Percentiles rank a stretch among this genome's conserved stretches.
Evolutionary conservation across 1,140 invertebrate species (phyloP).

Genomic region (Pachypsylla venusta): DNA sequence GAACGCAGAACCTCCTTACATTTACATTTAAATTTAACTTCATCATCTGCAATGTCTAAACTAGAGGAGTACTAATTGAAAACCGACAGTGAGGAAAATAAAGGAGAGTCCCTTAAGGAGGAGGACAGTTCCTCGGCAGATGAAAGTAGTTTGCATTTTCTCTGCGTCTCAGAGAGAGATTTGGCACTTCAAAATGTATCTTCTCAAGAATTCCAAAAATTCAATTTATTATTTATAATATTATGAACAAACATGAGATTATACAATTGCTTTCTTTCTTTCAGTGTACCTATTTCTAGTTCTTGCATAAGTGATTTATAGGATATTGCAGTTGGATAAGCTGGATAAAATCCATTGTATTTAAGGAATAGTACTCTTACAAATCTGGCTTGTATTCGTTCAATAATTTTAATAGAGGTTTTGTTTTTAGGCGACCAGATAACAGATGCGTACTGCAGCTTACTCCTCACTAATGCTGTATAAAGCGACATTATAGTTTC

Average conservation of each 20-base stretch:
- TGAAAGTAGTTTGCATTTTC: not conserved
- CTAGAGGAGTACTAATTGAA: not conserved
- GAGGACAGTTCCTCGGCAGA: not conserved
- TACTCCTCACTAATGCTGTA: not conserved
- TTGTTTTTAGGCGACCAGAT: not conserved
- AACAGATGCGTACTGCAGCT: constrained; percentile 4
- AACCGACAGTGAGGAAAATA: not conserved
- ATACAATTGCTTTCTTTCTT: not conserved
- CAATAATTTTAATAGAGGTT: not conserved
- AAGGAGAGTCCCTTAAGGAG: not conserved
- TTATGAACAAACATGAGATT: not conserved
- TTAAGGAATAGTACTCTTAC: not conserved
- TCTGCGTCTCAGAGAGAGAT: not conserved
- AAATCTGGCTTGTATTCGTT: constrained; percentile 7
- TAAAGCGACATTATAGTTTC: constrained; percentile 4
- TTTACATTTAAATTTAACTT: not conserved
- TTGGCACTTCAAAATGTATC: not conserved
- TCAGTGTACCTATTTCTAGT: not conserved
- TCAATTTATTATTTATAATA: not conserved
- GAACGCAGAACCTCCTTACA: too few relatives aligned
- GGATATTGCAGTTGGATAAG: not conserved
- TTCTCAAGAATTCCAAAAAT: not conserved
- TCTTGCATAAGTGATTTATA: not conserved
- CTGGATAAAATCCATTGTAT: not conserved
- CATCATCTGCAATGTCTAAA: not conserved